Percentiles rank a stretch among this genome's conserved stretches.
Conservation (phyloP, 30 jellyfish, hydroid and myxozoan genomes). For the Sanderia malayensis region DNA sequence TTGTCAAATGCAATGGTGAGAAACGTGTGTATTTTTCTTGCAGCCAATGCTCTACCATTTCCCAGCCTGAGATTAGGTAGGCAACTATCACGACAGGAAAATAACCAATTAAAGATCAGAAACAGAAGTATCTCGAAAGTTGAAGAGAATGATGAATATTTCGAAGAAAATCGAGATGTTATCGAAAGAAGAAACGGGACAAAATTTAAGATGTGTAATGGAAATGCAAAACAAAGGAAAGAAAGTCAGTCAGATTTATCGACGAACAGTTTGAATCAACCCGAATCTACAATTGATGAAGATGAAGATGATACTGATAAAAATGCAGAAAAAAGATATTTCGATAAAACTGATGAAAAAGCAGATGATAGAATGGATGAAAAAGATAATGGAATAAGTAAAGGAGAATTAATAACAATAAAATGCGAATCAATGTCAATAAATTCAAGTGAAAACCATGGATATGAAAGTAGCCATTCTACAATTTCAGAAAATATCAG, state of each 20-base stretch:
- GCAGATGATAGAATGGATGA: no score
- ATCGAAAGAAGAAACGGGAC: no score
- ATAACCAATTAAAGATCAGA: background rate
- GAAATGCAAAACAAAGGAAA: no score
- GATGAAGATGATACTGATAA: no score
- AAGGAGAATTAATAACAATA: background rate
- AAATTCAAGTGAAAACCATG: constrained; percentile 53
- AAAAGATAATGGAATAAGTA: background rate
- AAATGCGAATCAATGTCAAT: constrained; percentile 10
- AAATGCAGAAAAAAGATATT: no score
- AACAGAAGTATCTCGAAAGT: background rate
- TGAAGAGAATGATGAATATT: background rate
- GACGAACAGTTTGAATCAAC: no score
- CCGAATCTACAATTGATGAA: no score
- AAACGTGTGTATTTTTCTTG: background rate
- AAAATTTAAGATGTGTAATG: no score
- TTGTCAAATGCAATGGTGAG: no score
- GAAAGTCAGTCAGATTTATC: no score
- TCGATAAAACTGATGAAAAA: no score
- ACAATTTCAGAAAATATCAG: constrained; percentile 29
- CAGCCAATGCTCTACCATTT: constrained; percentile 5
- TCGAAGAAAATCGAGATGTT: no score
- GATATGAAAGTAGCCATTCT: constrained; percentile 49
- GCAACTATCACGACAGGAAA: background rate
- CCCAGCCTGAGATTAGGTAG: background rate